Percentiles rank a stretch among this genome's conserved stretches.
phyloP scores from a whole-genome alignment of 2,797 vertebrate species.

The Zalophus californianus region DNA sequence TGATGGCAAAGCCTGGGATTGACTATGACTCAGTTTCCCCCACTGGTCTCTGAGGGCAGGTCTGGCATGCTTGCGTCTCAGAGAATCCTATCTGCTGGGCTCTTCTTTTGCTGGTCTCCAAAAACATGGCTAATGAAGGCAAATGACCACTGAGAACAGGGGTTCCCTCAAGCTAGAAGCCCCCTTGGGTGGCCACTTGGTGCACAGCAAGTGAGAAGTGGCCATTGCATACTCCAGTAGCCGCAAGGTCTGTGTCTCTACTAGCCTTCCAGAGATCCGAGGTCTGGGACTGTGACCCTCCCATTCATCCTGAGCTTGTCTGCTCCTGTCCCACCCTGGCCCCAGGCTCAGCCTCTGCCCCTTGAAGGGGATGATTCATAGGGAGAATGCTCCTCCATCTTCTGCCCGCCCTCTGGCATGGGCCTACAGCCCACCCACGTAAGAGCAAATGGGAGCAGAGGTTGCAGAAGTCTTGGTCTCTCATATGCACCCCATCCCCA shows the following conservation, averaged over 20 bases:
- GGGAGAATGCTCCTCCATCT: background rate
- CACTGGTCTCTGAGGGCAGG: background rate
- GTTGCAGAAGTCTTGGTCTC: background rate
- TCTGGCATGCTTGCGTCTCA: background rate
- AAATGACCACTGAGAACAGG: background rate
- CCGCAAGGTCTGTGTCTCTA: background rate
- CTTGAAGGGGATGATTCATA: background rate
- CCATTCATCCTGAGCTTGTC: background rate
- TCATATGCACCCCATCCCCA: background rate
- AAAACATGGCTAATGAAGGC: background rate
- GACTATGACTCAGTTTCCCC: background rate
- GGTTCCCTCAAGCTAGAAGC: background rate
- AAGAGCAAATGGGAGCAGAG: background rate
- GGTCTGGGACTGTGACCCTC: background rate
- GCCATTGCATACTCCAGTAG: background rate
- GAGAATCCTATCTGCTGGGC: background rate
- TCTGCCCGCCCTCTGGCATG: background rate
- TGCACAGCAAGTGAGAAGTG: background rate
- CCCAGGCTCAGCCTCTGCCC: background rate
- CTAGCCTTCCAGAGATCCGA: background rate
- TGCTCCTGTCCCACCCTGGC: background rate
- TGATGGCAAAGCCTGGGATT: background rate
- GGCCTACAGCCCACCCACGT: rapidly evolving
- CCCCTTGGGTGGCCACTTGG: background rate
- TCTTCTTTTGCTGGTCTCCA: background rate